A percentile compares a stretch with the other conserved stretches of the same genome.
Evolutionary conservation across 64 coral and sea anemone species (phyloP).

Genomic region (Actinia tenebrosa): DNA sequence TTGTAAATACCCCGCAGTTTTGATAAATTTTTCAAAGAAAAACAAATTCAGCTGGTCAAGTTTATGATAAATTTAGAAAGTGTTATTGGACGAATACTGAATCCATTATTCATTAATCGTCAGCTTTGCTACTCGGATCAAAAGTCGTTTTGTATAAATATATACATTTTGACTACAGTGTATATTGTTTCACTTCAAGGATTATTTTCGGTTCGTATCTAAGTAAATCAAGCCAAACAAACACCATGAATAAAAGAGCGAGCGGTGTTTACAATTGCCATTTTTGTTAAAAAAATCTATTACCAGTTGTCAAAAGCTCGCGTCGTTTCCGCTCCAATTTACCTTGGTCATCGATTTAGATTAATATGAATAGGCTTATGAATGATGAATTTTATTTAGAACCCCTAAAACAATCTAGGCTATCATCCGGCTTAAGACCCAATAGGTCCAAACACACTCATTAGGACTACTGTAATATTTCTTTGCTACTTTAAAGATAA

Average conservation of each 20-base stretch:
- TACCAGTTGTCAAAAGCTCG: background rate
- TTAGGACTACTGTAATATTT: constrained; percentile 18
- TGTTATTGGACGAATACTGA: background rate
- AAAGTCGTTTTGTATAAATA: background rate
- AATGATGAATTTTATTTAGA: constrained; percentile 7
- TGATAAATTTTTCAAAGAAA: constrained; percentile 12
- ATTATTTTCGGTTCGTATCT: background rate
- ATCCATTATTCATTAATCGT: background rate
- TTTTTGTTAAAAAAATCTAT: constrained; percentile 16
- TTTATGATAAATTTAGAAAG: background rate
- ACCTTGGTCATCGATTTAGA: background rate
- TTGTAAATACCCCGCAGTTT: constrained; percentile 3
- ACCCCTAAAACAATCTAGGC: constrained; percentile 1
- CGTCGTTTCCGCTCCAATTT: constrained; percentile 2
- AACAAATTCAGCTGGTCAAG: constrained; percentile 2
- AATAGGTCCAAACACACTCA: constrained; percentile 9
- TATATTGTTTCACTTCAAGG: constrained; percentile 4
- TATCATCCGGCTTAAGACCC: constrained; percentile 4
- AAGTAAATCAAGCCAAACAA: constrained; percentile 6
- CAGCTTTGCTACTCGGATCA: background rate
- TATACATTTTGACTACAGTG: background rate
- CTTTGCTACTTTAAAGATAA: constrained; percentile 24
- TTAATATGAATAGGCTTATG: constrained; percentile 13
- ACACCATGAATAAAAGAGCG: background rate
- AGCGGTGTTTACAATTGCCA: background rate